phyloP scores from a whole-genome alignment of 2,888 invertebrate species.

The Melangyna quadrimaculata region DNA sequence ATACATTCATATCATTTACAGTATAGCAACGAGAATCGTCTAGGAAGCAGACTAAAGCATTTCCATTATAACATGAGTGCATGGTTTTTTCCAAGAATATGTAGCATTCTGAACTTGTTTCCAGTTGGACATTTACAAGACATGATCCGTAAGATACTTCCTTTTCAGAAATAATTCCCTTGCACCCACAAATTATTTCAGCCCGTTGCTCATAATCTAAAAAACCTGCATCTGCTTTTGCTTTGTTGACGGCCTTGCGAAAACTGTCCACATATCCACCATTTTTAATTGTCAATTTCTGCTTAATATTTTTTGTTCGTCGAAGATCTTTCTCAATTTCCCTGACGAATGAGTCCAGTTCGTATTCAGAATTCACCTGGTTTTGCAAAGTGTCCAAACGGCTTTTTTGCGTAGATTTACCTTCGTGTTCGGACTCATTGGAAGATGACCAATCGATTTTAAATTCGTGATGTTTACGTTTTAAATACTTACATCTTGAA shows the following conservation, averaged over 20 bases:
- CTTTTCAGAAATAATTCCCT: not conserved
- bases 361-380: not conserved
- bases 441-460: slow-evolving; percentile 11
- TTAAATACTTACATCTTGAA: not conserved
- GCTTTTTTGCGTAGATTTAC: not conserved
- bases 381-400: accelerated
- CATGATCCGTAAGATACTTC: not conserved
- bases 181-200: not conserved
- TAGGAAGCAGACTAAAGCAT: not conserved
- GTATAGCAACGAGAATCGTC: not conserved
- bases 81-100: not conserved
- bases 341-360: not conserved
- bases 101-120: not conserved
- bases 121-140: not conserved
- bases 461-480: not conserved
- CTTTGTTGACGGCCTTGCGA: not conserved
- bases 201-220: not conserved
- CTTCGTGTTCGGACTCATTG: not conserved
- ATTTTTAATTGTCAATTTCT: not conserved
- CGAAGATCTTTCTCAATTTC: slow-evolving; percentile 7
- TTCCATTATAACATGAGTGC: not conserved
- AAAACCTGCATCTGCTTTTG: slow-evolving; percentile 1
- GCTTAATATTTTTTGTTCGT: not conserved
- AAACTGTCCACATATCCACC: not conserved
- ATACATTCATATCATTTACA: not conserved